These are phyloP conservation scores for Whitmania pigra DNA, from an alignment of 1,140 invertebrate species.

Conservation along the genomic window DNA sequence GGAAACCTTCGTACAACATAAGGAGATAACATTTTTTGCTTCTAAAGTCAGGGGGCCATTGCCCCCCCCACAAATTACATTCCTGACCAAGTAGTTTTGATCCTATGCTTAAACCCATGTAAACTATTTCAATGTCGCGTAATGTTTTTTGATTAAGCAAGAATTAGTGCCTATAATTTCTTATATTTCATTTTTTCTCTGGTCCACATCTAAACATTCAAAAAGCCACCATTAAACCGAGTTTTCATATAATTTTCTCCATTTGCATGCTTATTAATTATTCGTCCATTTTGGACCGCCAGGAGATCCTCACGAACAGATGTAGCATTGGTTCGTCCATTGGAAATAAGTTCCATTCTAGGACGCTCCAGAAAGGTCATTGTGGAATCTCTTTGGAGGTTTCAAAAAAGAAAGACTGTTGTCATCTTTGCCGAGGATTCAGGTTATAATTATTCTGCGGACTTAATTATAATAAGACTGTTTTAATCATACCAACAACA, in stretches of 20 bases:
- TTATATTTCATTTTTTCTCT: not conserved
- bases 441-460: slow-evolving; percentile 33
- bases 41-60: no score
- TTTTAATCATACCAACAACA: not conserved
- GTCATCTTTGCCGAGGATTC: slow-evolving; percentile 79
- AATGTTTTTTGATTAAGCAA: no score
- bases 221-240: no score
- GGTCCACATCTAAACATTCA: no score
- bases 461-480: not conserved
- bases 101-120: not conserved
- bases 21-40: no score
- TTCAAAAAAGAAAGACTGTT: slow-evolving; percentile 60
- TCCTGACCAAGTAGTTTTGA: not conserved
- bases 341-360: slow-evolving; percentile 50
- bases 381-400: slow-evolving; percentile 61
- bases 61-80: no score
- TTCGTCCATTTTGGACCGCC: slow-evolving; percentile 12
- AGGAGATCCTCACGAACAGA: slow-evolving; percentile 37
- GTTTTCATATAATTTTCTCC: not conserved
- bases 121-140: not conserved
- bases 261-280: not conserved
- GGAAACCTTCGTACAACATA: no score
- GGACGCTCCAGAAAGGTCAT: slow-evolving; percentile 62
- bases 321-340: slow-evolving; percentile 41
- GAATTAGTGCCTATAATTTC: no score